Evolutionary conservation across 2,888 invertebrate genomes (phyloP).

Genomic region (Teinopalpus imperialis): DNA sequence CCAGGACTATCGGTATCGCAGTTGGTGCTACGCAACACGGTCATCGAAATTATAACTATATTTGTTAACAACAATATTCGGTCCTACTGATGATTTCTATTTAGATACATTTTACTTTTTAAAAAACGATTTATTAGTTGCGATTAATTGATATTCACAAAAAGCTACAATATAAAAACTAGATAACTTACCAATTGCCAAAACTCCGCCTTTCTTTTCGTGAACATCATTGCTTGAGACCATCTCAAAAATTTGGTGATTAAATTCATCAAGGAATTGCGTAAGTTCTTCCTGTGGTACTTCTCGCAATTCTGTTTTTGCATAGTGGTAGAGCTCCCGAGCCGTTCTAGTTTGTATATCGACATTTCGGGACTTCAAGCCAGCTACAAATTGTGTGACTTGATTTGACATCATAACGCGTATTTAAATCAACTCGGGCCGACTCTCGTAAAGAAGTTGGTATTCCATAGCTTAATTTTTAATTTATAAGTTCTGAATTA

Average conservation of each 20-base stretch:
- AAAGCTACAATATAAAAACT: no score
- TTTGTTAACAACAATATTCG: no score
- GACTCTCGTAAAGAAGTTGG: background rate
- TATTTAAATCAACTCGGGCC: slow-evolving; percentile 6
- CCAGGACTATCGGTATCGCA: no score
- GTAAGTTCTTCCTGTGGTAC: slow-evolving; percentile 95
- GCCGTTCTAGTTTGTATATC: slow-evolving; percentile 93
- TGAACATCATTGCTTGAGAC: slow-evolving; percentile 95
- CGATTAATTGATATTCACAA: no score
- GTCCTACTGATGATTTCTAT: no score
- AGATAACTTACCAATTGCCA: slow-evolving; percentile 90
- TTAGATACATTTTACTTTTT: no score
- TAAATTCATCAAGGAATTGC: slow-evolving; percentile 96
- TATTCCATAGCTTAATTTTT: slow-evolving; percentile 1
- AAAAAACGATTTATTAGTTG: no score
- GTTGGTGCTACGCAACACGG: no score
- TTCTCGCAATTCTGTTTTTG: slow-evolving; percentile 94
- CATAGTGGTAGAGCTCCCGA: slow-evolving; percentile 93
- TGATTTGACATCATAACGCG: slow-evolving; percentile 69
- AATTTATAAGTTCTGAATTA: background rate
- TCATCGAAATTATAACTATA: no score
- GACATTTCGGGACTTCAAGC: slow-evolving; percentile 93
- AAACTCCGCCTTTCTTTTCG: slow-evolving; percentile 97
- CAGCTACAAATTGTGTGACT: slow-evolving; percentile 91
- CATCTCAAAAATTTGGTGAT: slow-evolving; percentile 98